Conservation (phyloP, 2,888 invertebrate genomes). For the Acrobasis repandana region DNA sequence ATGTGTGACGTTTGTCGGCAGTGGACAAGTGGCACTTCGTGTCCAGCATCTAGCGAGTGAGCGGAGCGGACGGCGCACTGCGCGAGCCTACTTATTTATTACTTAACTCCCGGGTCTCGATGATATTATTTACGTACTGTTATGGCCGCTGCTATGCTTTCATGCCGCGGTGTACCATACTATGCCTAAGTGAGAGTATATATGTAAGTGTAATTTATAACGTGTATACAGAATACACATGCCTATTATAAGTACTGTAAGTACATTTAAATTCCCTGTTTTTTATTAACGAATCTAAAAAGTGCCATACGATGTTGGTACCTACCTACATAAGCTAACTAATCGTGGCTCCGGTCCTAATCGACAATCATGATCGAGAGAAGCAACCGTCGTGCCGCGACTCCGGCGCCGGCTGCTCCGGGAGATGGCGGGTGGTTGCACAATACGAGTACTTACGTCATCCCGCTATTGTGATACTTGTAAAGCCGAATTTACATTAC, state of each 20-base stretch:
- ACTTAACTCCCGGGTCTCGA: not conserved
- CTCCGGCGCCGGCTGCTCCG: too few relatives aligned
- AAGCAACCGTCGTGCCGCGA: too few relatives aligned
- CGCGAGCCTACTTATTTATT: constrained; percentile 4
- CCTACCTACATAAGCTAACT: not conserved
- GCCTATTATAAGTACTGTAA: not conserved
- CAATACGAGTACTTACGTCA: too few relatives aligned
- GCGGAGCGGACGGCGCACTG: not conserved
- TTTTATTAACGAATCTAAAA: not conserved
- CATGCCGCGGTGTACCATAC: not conserved
- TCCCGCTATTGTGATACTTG: too few relatives aligned
- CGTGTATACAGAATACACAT: not conserved
- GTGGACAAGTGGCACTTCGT: constrained; percentile 74
- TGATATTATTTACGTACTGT: constrained; percentile 6
- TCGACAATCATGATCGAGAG: not conserved
- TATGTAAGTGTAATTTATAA: constrained; percentile 2
- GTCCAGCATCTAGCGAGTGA: constrained; percentile 52
- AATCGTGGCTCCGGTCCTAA: not conserved
- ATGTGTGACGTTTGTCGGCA: constrained; percentile 40
- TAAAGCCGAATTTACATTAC: too few relatives aligned
- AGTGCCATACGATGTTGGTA: not conserved
- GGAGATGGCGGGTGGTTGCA: too few relatives aligned
- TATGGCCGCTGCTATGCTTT: too few relatives aligned
- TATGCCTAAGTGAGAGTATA: constrained; percentile 6
- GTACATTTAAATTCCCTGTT: too few relatives aligned